phyloP scores from a whole-genome alignment of 2,797 vertebrate species.

The Neopelma chrysocephalum region DNA sequence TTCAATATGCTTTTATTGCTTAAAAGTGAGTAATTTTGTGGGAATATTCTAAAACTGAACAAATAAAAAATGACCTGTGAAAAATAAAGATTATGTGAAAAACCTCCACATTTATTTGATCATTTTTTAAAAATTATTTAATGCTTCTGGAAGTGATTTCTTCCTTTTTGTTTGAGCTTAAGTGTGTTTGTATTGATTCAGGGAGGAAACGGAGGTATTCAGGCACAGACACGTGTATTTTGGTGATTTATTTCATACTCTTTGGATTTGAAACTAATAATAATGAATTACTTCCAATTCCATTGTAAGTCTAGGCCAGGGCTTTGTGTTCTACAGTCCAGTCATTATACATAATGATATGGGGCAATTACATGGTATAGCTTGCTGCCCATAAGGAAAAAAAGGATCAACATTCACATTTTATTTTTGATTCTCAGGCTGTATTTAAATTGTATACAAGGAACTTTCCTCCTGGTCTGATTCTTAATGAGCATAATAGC shows the following conservation, averaged over 20 bases:
- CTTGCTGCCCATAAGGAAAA: background rate
- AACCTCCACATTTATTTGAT: background rate
- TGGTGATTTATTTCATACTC: background rate
- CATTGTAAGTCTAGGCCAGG: background rate
- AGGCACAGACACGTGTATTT: background rate
- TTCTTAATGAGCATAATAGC: background rate
- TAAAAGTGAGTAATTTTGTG: background rate
- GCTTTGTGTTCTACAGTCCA: background rate
- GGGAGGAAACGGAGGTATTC: background rate
- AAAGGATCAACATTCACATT: background rate
- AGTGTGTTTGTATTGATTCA: background rate
- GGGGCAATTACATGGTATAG: background rate
- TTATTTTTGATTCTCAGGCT: background rate
- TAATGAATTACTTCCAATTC: background rate
- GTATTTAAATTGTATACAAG: background rate
- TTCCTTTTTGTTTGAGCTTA: background rate
- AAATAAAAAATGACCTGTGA: background rate
- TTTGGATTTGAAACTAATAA: slow-evolving; percentile 13
- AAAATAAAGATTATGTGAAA: background rate
- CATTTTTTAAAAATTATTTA: background rate
- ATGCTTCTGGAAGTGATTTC: background rate
- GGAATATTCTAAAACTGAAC: background rate
- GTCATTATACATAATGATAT: background rate
- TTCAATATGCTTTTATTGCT: background rate
- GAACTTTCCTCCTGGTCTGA: background rate